Base-by-base conservation (phyloP, 2,888 invertebrate species). In the Ochropleura leucogaster region DNA sequence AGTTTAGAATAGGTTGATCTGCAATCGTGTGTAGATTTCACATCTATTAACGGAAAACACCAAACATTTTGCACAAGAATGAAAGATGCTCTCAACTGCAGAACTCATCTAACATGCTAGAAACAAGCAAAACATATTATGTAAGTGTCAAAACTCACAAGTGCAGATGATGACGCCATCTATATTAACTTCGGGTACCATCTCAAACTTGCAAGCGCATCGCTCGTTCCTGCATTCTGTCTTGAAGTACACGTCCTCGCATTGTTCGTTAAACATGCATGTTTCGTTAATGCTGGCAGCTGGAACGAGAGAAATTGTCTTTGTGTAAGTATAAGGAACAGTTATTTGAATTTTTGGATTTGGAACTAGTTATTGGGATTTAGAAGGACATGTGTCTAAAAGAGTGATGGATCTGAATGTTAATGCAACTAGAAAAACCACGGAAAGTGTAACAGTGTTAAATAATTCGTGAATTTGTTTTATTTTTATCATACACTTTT, bases 211-310 rank as follows among this genome's bases (percentile, higher is more conserved):
- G 94, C 98, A 98, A 68, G 97, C 97, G 93, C 98, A 98, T 6
- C 98, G 96, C 46, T 97, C 97, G 92, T 98, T 98, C 78, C 97
- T 97, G 93, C 98, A 98, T 93, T 98, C 98, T 49, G 98, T 98
- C 95, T 98, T 97, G 89, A 97, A 97, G 84, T 97, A 97, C 86
- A 97, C 96, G 80, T 97, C 97, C 92, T 98, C 98, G 96, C 98
- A 98, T 95, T 98, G 98, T 92, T 98, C 98, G 94, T 97, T 97
- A 96, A 98, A 98, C 92, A 97, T 97, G 91, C 98, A 98, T 64
- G 98, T 97, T 92, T 98, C 98, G 96, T 98, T 98, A 89, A 98
- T 97, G 84, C 97, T 97, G 69, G 97, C 98, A 93, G 97, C 98
- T 98, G 97, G 53, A 97, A 97, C 9, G 40, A 60, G 63, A 66